phyloP scores from a whole-genome alignment of 2,113 vertebrate genomes.

The Taurulus bubalis region DNA sequence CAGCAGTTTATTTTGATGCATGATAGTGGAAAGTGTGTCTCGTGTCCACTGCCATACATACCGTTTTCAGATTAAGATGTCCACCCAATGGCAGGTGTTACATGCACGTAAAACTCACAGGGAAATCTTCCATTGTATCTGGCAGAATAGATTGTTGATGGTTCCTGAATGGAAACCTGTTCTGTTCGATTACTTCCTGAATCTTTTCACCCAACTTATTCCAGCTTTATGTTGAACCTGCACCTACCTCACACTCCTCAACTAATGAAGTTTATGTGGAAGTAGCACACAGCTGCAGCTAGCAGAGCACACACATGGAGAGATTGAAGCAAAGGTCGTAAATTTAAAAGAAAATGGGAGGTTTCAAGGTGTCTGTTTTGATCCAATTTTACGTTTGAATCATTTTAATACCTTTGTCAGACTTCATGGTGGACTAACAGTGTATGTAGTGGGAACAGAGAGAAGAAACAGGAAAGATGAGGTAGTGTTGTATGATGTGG shows the following conservation, averaged over 20 bases:
- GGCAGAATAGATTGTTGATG: conserved; percentile 15
- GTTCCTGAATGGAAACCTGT: conserved; percentile 14
- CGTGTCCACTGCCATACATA: neutral
- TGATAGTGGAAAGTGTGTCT: neutral
- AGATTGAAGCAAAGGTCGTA: neutral
- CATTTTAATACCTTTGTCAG: neutral
- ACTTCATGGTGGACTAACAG: neutral
- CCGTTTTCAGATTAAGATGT: neutral
- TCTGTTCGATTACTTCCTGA: conserved; percentile 21
- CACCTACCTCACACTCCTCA: conserved; percentile 28
- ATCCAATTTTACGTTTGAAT: conserved; percentile 7
- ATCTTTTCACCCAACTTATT: conserved; percentile 20
- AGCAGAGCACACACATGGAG: neutral
- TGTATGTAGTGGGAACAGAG: neutral
- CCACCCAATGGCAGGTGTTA: neutral
- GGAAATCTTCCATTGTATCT: neutral
- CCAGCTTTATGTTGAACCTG: conserved; percentile 36
- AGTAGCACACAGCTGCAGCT: neutral
- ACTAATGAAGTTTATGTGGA: conserved; percentile 39
- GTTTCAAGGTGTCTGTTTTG: neutral
- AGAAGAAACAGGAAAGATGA: neutral
- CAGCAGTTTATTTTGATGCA: neutral
- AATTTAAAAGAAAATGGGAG: neutral
- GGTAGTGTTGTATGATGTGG: neutral
- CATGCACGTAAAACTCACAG: neutral